Percentiles rank a stretch among this genome's conserved stretches.
These are phyloP conservation scores for Siniperca scherzeri DNA, from an alignment of 2,797 vertebrate species.

Conservation along the genomic window DNA sequence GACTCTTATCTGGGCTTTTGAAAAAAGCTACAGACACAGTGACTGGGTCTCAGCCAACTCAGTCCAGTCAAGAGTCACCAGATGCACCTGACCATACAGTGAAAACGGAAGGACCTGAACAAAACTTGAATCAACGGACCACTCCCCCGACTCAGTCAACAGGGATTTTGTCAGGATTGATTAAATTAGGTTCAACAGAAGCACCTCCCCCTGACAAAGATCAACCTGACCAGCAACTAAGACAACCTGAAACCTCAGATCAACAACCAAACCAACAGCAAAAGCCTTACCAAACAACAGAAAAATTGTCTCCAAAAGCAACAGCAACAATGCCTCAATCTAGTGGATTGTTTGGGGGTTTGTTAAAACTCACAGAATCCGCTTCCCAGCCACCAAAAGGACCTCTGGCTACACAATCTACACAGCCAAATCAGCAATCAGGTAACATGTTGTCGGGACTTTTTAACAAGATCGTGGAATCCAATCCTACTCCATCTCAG, in stretches of 20 bases:
- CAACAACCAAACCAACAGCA: slow-evolving; percentile 57
- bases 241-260: slow-evolving; percentile 31
- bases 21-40: slow-evolving; percentile 81
- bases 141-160: slow-evolving; percentile 44
- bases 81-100: slow-evolving; percentile 36
- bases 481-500: slow-evolving; percentile 64
- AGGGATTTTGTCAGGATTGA: slow-evolving; percentile 52
- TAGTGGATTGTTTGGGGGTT: slow-evolving; percentile 83
- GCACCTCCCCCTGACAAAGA: slow-evolving; percentile 41
- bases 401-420: slow-evolving; percentile 42
- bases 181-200: slow-evolving; percentile 82
- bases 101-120: slow-evolving; percentile 44
- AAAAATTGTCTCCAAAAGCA: slow-evolving; percentile 46
- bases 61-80: slow-evolving; percentile 55
- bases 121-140: slow-evolving; percentile 43
- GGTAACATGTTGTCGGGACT: slow-evolving; percentile 81
- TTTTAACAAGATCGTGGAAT: slow-evolving; percentile 82
- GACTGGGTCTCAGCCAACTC: slow-evolving; percentile 64
- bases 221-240: slow-evolving; percentile 48
- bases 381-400: slow-evolving; percentile 61
- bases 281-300: slow-evolving; percentile 42
- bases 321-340: slow-evolving; percentile 63
- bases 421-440: slow-evolving; percentile 78
- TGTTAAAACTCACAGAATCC: slow-evolving; percentile 86
- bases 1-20: slow-evolving; percentile 85